Evolutionary conservation across 2,888 invertebrate species (phyloP), one percentile per base, ranked within the genome.

Genomic region (Trichogramma evanescens): DNA sequence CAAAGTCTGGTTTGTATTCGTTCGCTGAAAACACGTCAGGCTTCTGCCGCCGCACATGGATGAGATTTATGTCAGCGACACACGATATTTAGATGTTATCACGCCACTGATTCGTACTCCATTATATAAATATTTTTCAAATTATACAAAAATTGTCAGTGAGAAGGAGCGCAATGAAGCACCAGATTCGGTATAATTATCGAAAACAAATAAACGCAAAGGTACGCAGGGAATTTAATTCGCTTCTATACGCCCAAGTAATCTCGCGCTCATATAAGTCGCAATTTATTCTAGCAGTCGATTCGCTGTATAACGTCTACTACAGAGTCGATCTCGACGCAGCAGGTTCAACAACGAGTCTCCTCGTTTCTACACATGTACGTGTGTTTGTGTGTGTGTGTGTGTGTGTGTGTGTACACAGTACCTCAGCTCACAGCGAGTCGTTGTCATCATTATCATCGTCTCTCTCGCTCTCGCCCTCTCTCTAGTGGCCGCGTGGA

Each of bases 291-390:
- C 51, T 50, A 48, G 49, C 48, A 53, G 48, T 51, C 10, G 10
- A 8, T 38, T 10, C 49, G 49, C 49, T 48, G 5, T 13, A 13
- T 13, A 13, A 13, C 13, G 13, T 13, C 13, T 13, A 13, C 13
- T 13, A 13, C 49, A 40, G 42, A 58, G 26, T 13, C 56, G 56
- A 63, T 65, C 63, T 13, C 13, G 62, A 52, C 63, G 63, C 62
- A 65, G 64, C 61, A 65, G 65, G 65, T 65, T 65, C 65, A 67
- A 65, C 63, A 63, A 54, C 53, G 39, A 7, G 6, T 13, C n/a
- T 6, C 42, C 39, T 42, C 6, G n/a, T 41, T 13, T 54, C 41
- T 10, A 46, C 10, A 13, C 51, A 56, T 56, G 52, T 41, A 43
- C 5, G 44, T 43, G 43, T 43, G 5, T 6, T 26, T 40, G 50